phyloP scores from a whole-genome alignment of 2,797 vertebrate genomes.

The Pseudotriccus pelzelni region DNA sequence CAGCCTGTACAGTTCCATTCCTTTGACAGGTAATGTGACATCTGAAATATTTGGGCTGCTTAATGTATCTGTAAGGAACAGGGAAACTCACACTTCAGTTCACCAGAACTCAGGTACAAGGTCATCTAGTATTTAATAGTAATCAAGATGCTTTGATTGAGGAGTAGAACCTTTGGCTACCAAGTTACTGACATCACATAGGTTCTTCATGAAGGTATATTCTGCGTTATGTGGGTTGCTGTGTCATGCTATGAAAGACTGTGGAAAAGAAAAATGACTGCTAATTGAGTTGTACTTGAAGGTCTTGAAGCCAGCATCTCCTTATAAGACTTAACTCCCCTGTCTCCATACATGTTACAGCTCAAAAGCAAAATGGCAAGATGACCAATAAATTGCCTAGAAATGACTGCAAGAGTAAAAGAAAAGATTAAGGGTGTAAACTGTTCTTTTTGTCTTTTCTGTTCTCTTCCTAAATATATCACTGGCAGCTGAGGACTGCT shows the following conservation, averaged over 20 bases:
- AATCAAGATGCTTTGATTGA: neutral
- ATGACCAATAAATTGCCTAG: neutral
- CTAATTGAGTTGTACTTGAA: neutral
- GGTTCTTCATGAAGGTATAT: neutral
- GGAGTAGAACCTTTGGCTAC: neutral
- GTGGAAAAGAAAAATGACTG: neutral
- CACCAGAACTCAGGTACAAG: neutral
- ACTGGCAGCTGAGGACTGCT: neutral
- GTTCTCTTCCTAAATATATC: neutral
- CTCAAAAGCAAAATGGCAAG: neutral
- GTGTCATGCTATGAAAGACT: neutral
- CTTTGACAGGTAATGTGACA: slow-evolving; percentile 88
- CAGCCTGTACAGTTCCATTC: slow-evolving; percentile 87
- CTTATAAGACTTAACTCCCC: neutral
- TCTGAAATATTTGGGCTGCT: neutral
- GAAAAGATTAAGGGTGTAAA: neutral
- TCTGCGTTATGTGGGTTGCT: neutral
- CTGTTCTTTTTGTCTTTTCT: neutral
- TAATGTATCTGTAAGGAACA: neutral
- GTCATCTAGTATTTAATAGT: neutral
- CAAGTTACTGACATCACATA: neutral
- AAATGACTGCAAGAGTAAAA: neutral
- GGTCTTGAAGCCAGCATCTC: neutral
- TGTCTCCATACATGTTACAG: neutral
- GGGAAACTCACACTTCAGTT: neutral